Conservation (phyloP, 2,113 vertebrate species). For the Brevimyrus niger region DNA sequence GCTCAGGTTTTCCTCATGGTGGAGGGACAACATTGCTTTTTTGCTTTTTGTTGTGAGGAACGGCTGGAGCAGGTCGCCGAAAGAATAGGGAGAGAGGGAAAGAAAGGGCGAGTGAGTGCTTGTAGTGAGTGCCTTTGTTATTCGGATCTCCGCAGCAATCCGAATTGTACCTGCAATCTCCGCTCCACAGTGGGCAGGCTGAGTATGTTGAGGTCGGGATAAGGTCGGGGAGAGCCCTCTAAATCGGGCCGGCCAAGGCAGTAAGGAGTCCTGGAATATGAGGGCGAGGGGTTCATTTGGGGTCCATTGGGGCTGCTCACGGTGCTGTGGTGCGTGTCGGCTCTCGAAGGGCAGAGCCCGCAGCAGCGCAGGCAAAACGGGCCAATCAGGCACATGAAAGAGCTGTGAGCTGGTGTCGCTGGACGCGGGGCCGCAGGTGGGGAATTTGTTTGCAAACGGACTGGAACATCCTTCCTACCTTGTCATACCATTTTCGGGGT, state of each 20-base stretch:
- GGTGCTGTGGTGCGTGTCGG: not conserved
- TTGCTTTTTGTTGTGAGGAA: not conserved
- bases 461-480: too few relatives aligned
- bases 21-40: not conserved
- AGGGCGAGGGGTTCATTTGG: not conserved
- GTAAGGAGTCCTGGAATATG: not conserved
- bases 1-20: not conserved
- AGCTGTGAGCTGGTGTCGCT: slow-evolving; percentile 6
- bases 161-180: slow-evolving; percentile 78
- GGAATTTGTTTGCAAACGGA: slow-evolving; percentile 48
- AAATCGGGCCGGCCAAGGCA: not conserved
- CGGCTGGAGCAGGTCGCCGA: not conserved
- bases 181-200: slow-evolving; percentile 72
- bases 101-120: slow-evolving; percentile 48
- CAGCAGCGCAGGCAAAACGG: not conserved
- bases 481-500: too few relatives aligned
- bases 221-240: slow-evolving; percentile 46
- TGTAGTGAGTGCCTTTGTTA: slow-evolving; percentile 73
- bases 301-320: not conserved
- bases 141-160: slow-evolving; percentile 70
- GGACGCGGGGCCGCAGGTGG: slow-evolving; percentile 39
- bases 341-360: not conserved
- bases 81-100: slow-evolving; percentile 6
- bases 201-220: slow-evolving; percentile 62
- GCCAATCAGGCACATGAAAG: not conserved